A percentile compares a stretch with the other conserved stretches of the same genome.
Evolutionary conservation across 2,113 vertebrate genomes (phyloP).

Genomic region (Seriola aureovittata): DNA sequence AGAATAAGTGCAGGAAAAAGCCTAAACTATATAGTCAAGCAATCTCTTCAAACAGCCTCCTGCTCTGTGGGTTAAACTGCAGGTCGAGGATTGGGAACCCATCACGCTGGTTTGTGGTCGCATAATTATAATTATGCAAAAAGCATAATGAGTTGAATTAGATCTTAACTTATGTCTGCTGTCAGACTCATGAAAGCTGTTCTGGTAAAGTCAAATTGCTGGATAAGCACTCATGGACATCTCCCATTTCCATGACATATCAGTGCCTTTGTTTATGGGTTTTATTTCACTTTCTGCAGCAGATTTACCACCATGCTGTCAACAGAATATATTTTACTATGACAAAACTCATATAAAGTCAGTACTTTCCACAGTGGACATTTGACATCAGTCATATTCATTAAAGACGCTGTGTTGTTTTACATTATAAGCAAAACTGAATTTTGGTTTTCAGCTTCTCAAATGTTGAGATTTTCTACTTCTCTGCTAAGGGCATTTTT

Average conservation of each 20-base stretch:
- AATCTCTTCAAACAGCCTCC: constrained; percentile 24
- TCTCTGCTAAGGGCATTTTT: too few species aligned
- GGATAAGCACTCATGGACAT: constrained; percentile 43
- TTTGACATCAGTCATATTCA: too few species aligned
- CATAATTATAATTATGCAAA: too few species aligned
- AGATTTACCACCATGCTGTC: not conserved
- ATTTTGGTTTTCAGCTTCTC: too few species aligned
- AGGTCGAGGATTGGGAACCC: constrained; percentile 26
- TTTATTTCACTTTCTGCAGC: constrained; percentile 14
- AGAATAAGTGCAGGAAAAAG: constrained; percentile 6
- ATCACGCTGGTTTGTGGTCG: constrained; percentile 50
- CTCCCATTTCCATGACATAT: constrained; percentile 25
- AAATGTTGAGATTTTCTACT: too few species aligned
- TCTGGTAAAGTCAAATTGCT: constrained; percentile 61
- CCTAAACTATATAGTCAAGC: not conserved
- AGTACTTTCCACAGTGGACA: too few species aligned
- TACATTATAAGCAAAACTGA: too few species aligned
- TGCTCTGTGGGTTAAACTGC: constrained; percentile 34
- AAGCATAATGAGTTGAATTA: constrained; percentile 47
- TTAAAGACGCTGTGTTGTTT: too few species aligned
- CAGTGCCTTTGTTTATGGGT: constrained; percentile 5
- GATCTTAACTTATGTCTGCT: constrained; percentile 49
- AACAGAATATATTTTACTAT: not conserved
- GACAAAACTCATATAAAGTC: not conserved
- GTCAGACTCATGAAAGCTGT: constrained; percentile 58